These are phyloP conservation scores for Chrysopilus asiliformis DNA, from an alignment of 2,888 invertebrate species.

Conservation along the genomic window DNA sequence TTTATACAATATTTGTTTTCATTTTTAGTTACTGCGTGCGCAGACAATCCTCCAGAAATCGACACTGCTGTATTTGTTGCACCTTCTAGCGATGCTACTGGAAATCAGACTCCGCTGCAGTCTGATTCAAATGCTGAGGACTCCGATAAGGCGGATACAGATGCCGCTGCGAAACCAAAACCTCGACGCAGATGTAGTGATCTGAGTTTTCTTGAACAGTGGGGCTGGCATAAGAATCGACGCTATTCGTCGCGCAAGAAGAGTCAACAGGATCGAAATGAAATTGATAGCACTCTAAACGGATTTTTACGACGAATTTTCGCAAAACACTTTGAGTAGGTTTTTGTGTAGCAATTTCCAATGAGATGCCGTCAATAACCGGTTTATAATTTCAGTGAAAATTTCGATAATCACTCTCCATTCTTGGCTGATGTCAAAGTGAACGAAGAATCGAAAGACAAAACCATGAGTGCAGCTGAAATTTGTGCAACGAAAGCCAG, in stretches of 20 bases:
- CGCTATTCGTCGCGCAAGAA: conserved; percentile 25
- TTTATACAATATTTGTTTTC: background rate
- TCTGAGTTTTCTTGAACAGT: conserved; percentile 55
- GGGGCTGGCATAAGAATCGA: conserved; percentile 54
- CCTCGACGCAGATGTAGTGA: conserved; percentile 57
- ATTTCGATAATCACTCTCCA: conserved; percentile 20
- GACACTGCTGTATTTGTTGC: conserved; percentile 17
- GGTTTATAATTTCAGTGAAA: conserved; percentile 15
- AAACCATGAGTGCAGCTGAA: conserved; percentile 3
- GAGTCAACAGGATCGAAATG: conserved; percentile 22
- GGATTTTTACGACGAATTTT: conserved; percentile 23
- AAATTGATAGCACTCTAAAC: conserved; percentile 23
- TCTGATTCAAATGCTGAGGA: conserved; percentile 19
- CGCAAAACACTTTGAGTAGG: conserved; percentile 21
- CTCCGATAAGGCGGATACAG: conserved; percentile 19
- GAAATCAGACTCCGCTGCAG: conserved; percentile 19
- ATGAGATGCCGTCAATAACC: background rate
- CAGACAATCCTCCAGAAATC: conserved; percentile 16
- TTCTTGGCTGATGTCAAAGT: conserved; percentile 15
- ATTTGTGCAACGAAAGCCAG: conserved; percentile 8
- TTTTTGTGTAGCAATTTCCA: conserved; percentile 1
- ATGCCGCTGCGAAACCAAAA: conserved; percentile 27
- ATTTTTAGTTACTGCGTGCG: background rate
- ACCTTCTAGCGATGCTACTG: conserved; percentile 16
- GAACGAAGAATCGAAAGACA: conserved; percentile 8